phyloP scores from a whole-genome alignment of 2,797 vertebrate genomes.

The Hydrocynus forskahlii region DNA sequence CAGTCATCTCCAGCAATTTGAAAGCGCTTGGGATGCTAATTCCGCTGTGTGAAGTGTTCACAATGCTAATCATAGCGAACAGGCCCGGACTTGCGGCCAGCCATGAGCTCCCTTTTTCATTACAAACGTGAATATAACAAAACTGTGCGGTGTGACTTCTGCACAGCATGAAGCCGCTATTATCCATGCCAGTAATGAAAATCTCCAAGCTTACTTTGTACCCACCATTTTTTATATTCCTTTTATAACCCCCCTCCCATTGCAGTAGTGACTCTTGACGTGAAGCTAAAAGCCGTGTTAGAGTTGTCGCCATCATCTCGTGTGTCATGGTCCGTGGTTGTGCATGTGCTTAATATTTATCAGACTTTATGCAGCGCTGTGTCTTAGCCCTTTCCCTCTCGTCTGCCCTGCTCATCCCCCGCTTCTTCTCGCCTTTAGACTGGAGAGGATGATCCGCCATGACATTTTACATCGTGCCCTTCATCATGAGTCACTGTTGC shows the following conservation, averaged over 20 bases:
- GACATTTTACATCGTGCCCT: conserved; percentile 51
- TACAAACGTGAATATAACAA: conserved; percentile 36
- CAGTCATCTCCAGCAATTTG: conserved; percentile 13
- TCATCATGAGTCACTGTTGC: conserved; percentile 36
- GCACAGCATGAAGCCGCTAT: conserved; percentile 30
- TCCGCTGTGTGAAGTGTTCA: conserved; percentile 67
- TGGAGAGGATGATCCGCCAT: conserved; percentile 43
- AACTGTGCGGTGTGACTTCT: conserved; percentile 30
- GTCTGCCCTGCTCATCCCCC: neutral
- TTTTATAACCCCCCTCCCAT: neutral
- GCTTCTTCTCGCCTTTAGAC: conserved; percentile 22
- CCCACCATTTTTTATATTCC: conserved; percentile 1
- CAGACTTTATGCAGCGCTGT: conserved; percentile 5
- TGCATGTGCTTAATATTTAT: neutral
- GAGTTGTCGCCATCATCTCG: neutral
- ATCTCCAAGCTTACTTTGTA: conserved; percentile 3
- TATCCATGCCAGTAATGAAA: conserved; percentile 34
- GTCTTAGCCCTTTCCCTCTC: neutral
- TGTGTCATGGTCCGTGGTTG: neutral
- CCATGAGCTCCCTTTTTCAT: conserved; percentile 51
- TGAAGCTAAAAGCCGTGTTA: neutral
- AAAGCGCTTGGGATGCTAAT: conserved; percentile 74
- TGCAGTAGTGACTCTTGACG: neutral
- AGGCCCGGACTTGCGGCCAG: conserved; percentile 74
- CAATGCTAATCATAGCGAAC: conserved; percentile 72